Evolutionary conservation across 2,797 vertebrate species (phyloP).

Genomic region (Spea hammondii): DNA sequence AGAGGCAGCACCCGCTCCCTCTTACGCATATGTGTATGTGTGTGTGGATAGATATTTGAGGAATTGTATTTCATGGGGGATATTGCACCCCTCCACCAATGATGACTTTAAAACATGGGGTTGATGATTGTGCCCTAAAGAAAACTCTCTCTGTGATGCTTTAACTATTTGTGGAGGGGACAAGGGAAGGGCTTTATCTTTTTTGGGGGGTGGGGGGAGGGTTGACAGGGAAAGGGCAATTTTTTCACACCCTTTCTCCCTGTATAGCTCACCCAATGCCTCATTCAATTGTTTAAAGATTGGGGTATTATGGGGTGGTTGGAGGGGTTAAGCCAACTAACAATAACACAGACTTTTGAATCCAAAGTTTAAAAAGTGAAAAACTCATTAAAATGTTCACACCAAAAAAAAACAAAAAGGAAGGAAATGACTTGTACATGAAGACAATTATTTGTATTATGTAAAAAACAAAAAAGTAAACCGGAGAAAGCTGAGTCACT

Average conservation of each 20-base stretch:
- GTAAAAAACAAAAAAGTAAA: slow-evolving; percentile 13
- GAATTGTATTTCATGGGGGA: slow-evolving; percentile 34
- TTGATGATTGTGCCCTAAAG: slow-evolving; percentile 29
- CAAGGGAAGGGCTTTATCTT: slow-evolving; percentile 59
- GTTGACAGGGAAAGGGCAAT: slow-evolving; percentile 38
- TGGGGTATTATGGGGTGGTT: slow-evolving; percentile 33
- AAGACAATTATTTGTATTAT: slow-evolving; percentile 45
- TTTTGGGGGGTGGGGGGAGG: slow-evolving; percentile 41
- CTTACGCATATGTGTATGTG: slow-evolving; percentile 34
- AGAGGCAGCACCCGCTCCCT: slow-evolving; percentile 33
- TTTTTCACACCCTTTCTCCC: slow-evolving; percentile 46
- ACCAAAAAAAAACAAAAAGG: slow-evolving; percentile 40
- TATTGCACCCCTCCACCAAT: slow-evolving; percentile 42
- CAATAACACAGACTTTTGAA: slow-evolving; percentile 46
- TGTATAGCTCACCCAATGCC: slow-evolving; percentile 30
- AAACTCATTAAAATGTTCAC: slow-evolving; percentile 31
- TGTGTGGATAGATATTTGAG: slow-evolving; percentile 40
- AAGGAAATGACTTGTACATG: slow-evolving; percentile 22
- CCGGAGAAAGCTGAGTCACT: slow-evolving; percentile 41
- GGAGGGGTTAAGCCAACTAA: slow-evolving; percentile 41
- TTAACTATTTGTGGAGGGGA: slow-evolving; percentile 56
- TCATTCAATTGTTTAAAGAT: slow-evolving; percentile 49
- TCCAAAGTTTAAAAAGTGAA: slow-evolving; percentile 44
- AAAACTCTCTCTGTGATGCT: slow-evolving; percentile 50
- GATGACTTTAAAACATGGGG: slow-evolving; percentile 45